A percentile compares a stretch with the other conserved stretches of the same genome.
Conservation (phyloP, 2,113 vertebrate genomes). For the Planiliza haematocheilus region DNA sequence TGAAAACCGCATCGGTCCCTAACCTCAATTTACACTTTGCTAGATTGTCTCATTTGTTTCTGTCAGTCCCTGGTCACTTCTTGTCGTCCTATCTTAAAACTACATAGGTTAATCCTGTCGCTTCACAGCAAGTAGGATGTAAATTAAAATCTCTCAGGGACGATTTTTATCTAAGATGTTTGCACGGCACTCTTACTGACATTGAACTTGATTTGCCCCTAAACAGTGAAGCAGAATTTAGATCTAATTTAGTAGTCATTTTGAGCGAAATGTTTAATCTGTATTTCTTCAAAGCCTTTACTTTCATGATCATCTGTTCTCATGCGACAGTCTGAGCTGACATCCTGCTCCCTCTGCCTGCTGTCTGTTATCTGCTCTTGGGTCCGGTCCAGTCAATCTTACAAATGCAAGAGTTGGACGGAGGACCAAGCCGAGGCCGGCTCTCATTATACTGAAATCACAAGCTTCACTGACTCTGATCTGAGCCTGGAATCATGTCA, state of each 20-base stretch:
- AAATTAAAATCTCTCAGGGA: neutral
- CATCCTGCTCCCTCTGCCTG: neutral
- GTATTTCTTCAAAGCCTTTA: neutral
- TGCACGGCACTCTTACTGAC: neutral
- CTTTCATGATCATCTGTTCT: constrained; percentile 1
- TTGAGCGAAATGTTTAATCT: neutral
- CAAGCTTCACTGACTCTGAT: constrained; percentile 17
- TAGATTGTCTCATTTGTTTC: constrained; percentile 10
- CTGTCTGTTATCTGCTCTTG: constrained; percentile 15
- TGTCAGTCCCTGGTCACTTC: neutral
- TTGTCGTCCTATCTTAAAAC: neutral
- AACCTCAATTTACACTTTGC: constrained; percentile 14
- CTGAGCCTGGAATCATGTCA: constrained; percentile 1
- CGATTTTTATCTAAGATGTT: neutral
- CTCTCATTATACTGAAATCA: constrained; percentile 36
- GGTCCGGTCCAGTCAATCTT: constrained; percentile 12
- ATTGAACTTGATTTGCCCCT: neutral
- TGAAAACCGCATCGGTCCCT: neutral
- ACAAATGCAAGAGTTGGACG: neutral
- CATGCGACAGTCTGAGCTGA: neutral
- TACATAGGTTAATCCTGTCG: neutral
- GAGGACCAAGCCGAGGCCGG: neutral
- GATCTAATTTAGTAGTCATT: neutral
- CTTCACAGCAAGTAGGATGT: neutral
- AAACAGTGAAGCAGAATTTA: neutral